A percentile compares a stretch with the other conserved stretches of the same genome.
Evolutionary conservation across 2,888 invertebrate species (phyloP).

Genomic region (Dryobotodes eremita): DNA sequence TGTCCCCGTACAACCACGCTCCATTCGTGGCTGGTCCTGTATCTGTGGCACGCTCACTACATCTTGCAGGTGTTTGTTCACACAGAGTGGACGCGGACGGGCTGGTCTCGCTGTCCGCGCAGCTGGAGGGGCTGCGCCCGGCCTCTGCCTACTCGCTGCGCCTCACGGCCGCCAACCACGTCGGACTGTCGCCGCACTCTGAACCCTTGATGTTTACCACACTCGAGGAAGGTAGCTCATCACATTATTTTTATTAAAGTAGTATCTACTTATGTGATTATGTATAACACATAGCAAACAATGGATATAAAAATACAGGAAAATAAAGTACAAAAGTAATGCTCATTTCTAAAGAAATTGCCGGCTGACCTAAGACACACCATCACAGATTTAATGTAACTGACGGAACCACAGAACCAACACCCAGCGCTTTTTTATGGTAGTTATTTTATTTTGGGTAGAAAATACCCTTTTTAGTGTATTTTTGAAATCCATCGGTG

Average conservation of each 20-base stretch:
- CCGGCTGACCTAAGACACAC: no score
- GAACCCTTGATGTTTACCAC: conserved; percentile 92
- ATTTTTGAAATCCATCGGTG: no score
- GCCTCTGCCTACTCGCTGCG: conserved; percentile 93
- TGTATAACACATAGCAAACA: no score
- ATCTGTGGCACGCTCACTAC: not conserved
- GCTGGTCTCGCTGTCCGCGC: conserved; percentile 67
- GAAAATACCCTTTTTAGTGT: no score
- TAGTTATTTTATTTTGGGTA: no score
- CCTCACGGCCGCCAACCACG: conserved; percentile 93
- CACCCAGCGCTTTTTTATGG: no score
- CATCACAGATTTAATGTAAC: no score
- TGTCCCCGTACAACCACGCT: no score
- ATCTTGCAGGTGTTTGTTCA: conserved; percentile 21
- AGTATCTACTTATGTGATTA: not conserved
- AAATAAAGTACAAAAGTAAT: no score
- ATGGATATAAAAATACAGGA: no score
- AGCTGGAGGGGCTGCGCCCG: conserved; percentile 91
- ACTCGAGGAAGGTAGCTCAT: conserved; percentile 92
- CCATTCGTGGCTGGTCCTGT: not conserved
- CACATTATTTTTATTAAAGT: not conserved
- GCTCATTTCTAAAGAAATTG: no score
- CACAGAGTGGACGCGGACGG: conserved; percentile 71
- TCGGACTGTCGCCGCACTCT: conserved; percentile 93
- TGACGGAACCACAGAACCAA: no score